Percentiles rank a stretch among this genome's conserved stretches.
Evolutionary conservation across 1,140 invertebrate species (phyloP).

Genomic region (Cepaea nemoralis): DNA sequence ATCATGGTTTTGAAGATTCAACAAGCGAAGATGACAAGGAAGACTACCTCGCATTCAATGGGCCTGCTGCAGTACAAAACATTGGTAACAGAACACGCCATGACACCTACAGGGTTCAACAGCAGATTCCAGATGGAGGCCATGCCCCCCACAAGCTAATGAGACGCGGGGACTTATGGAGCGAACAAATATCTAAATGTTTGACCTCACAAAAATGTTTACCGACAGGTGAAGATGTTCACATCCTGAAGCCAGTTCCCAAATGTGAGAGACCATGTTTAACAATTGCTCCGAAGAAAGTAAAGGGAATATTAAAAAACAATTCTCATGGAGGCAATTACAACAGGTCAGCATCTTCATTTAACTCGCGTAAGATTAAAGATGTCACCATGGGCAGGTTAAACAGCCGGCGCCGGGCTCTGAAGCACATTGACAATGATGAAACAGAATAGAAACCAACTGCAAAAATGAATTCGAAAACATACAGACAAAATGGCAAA

Average conservation of each 20-base stretch:
- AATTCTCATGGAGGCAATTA: neutral
- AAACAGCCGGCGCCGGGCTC: neutral
- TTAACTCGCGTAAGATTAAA: neutral
- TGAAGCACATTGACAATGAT: neutral
- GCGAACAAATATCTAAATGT: neutral
- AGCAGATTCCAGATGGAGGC: neutral
- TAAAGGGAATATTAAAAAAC: neutral
- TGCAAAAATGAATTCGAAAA: too few species aligned
- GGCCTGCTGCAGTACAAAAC: neutral
- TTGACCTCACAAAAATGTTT: neutral
- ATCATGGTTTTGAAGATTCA: neutral
- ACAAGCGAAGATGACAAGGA: neutral
- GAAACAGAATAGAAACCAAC: neutral
- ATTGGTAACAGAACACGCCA: neutral
- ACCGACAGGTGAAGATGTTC: neutral
- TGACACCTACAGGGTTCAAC: neutral
- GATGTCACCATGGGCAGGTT: neutral
- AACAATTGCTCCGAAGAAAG: neutral
- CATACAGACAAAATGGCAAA: too few species aligned
- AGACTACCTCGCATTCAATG: neutral
- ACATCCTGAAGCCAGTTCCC: neutral
- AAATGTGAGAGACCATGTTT: neutral
- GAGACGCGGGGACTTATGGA: neutral
- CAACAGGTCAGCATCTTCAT: neutral
- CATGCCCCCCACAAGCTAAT: neutral